phyloP scores from a whole-genome alignment of 2,888 invertebrate genomes.

The Stenolophus ochropezus region DNA sequence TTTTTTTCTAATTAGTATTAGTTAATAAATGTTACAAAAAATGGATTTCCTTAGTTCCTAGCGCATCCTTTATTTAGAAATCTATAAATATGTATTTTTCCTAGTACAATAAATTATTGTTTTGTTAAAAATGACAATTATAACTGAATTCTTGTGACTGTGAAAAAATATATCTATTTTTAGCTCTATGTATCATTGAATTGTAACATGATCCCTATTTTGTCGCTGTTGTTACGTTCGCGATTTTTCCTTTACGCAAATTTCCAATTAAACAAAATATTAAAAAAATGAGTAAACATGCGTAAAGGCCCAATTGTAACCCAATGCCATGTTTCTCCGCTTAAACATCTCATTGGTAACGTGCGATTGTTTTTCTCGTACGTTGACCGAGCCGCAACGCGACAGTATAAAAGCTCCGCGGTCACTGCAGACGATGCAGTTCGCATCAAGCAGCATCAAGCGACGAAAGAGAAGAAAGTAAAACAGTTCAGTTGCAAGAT shows the following conservation, averaged over 20 bases:
- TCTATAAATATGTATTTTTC: not conserved
- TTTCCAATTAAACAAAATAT: not conserved
- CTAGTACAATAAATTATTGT: not conserved
- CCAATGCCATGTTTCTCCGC: not conserved
- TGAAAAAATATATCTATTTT: not conserved
- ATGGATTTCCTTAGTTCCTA: too few relatives aligned
- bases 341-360: not conserved
- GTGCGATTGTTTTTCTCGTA: conserved; percentile 48
- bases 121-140: not conserved
- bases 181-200: not conserved
- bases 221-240: not conserved
- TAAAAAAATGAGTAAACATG: not conserved
- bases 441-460: conserved; percentile 26
- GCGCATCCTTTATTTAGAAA: not conserved
- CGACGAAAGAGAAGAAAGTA: not conserved
- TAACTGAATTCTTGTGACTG: not conserved
- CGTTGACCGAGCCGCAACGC: conserved; percentile 53
- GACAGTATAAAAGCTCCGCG: conserved; percentile 33
- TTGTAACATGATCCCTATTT: not conserved
- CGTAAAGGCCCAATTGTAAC: not conserved
- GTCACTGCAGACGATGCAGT: conserved; percentile 53
- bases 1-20: too few relatives aligned
- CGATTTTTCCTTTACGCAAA: conserved; percentile 13
- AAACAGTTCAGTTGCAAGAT: conserved; percentile 20
- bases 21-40: too few relatives aligned